phyloP scores from a whole-genome alignment of 2,797 vertebrate genomes.

The Emys orbicularis region DNA sequence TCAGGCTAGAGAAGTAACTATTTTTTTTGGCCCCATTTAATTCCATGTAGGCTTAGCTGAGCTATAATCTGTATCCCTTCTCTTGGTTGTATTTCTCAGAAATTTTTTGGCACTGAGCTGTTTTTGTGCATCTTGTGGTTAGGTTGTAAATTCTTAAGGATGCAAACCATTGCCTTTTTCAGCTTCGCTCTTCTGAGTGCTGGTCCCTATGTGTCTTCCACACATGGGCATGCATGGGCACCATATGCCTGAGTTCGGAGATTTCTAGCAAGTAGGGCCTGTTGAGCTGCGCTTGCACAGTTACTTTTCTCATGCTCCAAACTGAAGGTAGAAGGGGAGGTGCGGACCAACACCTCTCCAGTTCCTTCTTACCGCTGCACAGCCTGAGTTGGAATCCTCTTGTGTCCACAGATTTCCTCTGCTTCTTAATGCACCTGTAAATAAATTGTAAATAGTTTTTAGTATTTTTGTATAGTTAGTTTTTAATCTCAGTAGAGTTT shows the following conservation, averaged over 20 bases:
- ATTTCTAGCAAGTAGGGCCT: background rate
- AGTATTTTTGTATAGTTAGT: background rate
- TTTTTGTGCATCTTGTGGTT: background rate
- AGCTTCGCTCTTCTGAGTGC: background rate
- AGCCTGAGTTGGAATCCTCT: background rate
- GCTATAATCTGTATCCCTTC: background rate
- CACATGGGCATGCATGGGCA: background rate
- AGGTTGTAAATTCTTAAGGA: background rate
- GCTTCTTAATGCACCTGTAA: background rate
- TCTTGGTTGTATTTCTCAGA: background rate
- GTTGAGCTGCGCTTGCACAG: background rate
- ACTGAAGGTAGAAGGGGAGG: background rate
- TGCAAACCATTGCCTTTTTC: background rate
- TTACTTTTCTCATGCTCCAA: background rate
- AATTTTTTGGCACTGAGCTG: background rate
- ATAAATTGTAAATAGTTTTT: background rate
- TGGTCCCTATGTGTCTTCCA: background rate
- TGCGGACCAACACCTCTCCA: background rate
- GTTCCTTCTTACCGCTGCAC: background rate
- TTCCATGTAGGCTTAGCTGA: background rate
- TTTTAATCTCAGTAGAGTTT: background rate
- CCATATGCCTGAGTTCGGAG: background rate
- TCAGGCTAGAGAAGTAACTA: background rate
- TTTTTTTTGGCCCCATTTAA: background rate
- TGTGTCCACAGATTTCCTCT: background rate